These are phyloP conservation scores for Diaphora mendica DNA, from an alignment of 2,888 invertebrate species.

Conservation along the genomic window DNA sequence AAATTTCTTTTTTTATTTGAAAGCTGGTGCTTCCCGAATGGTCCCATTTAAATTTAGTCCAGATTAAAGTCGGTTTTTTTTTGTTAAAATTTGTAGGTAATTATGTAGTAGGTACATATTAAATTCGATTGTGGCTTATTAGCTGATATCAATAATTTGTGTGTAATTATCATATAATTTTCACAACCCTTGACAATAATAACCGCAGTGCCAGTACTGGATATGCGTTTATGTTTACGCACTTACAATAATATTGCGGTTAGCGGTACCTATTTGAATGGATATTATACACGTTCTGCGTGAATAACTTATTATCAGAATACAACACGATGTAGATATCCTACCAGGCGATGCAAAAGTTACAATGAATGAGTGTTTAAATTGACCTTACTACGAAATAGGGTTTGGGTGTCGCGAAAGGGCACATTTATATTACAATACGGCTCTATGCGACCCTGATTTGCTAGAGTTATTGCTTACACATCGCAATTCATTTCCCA, in stretches of 20 bases:
- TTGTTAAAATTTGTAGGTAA: no score
- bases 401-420: background rate
- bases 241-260: background rate
- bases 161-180: background rate
- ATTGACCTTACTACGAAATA: background rate
- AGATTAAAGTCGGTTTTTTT: no score
- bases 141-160: background rate
- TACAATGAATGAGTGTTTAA: background rate
- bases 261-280: background rate
- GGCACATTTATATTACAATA: background rate
- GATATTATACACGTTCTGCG: background rate
- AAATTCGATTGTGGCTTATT: background rate
- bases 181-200: background rate
- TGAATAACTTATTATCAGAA: background rate
- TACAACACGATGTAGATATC: background rate
- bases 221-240: background rate
- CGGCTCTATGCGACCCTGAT: background rate
- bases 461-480: background rate
- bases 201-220: background rate
- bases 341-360: background rate
- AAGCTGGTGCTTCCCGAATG: no score
- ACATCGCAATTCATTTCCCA: no score
- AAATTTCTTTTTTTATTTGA: no score
- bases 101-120: background rate
- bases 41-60: no score